phyloP scores from a whole-genome alignment of 2,797 vertebrate genomes.

The Calcarius lapponicus region DNA sequence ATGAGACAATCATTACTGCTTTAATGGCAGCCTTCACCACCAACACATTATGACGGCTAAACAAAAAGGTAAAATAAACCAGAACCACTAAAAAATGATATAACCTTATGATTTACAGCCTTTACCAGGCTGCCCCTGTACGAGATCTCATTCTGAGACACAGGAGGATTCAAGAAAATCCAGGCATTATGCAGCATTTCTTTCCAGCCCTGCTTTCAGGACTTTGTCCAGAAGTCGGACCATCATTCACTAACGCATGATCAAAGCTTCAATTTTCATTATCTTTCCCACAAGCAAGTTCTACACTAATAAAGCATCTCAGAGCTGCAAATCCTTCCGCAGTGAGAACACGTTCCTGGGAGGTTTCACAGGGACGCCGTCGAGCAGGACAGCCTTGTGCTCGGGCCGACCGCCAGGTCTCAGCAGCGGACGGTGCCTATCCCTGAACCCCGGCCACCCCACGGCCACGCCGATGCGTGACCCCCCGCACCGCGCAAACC shows the following conservation, averaged over 20 bases:
- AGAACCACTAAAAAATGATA: not conserved
- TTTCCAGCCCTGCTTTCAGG: not conserved
- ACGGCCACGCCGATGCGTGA: not conserved
- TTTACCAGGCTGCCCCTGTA: not conserved
- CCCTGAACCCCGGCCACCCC: not conserved
- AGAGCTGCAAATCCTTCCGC: not conserved
- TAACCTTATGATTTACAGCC: not conserved
- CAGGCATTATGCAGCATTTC: conserved; percentile 3
- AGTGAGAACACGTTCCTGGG: not conserved
- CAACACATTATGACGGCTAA: not conserved
- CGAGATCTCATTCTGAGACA: not conserved
- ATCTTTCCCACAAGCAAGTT: not conserved
- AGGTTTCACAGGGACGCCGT: not conserved
- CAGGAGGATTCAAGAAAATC: not conserved
- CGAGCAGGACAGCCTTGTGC: not conserved
- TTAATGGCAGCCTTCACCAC: not conserved
- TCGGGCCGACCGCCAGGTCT: not conserved
- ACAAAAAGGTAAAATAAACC: not conserved
- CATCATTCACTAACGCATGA: not conserved
- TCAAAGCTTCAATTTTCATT: not conserved
- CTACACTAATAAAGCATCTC: not conserved
- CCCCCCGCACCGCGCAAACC: not conserved
- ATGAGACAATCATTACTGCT: not conserved
- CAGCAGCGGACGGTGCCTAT: accelerated
- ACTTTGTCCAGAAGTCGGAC: not conserved